Conservation (phyloP, 2,113 vertebrate genomes). For the Nestor notabilis region DNA sequence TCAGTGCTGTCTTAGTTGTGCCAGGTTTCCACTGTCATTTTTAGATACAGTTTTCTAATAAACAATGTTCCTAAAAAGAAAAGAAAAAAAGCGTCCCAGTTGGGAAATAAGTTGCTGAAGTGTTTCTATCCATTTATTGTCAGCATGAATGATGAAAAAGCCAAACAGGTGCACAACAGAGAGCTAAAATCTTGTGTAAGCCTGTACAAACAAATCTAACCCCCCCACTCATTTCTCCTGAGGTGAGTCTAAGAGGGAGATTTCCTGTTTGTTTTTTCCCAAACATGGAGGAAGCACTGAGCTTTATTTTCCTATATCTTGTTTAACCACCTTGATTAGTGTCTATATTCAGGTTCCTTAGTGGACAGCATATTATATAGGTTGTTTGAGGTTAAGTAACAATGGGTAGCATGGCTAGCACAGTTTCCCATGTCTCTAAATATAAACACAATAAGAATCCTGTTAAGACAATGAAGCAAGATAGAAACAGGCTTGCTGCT, state of each 20-base stretch:
- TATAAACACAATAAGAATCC: constrained; percentile 72
- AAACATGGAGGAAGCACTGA: constrained; percentile 40
- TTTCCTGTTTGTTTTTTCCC: constrained; percentile 58
- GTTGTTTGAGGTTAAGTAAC: constrained; percentile 69
- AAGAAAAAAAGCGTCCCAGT: background rate
- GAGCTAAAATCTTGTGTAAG: background rate
- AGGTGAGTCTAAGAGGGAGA: constrained; percentile 11
- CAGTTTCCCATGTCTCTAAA: constrained; percentile 72
- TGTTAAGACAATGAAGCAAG: constrained; percentile 63
- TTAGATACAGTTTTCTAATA: background rate
- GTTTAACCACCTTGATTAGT: constrained; percentile 51
- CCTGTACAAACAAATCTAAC: background rate
- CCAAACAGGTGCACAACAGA: constrained; percentile 28
- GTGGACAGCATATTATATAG: constrained; percentile 25
- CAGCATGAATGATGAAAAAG: background rate
- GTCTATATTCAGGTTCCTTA: constrained; percentile 24
- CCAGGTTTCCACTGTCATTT: background rate
- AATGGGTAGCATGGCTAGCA: constrained; percentile 50
- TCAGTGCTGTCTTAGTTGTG: background rate
- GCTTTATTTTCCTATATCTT: constrained; percentile 63
- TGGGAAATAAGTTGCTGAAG: background rate
- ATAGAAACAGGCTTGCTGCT: constrained; percentile 50
- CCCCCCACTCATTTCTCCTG: background rate
- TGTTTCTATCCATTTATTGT: background rate
- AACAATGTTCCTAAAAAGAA: background rate